A percentile compares a stretch with the other conserved stretches of the same genome.
Evolutionary conservation across 2,888 invertebrate genomes (phyloP).

Genomic region (Ectobius pallidus): DNA sequence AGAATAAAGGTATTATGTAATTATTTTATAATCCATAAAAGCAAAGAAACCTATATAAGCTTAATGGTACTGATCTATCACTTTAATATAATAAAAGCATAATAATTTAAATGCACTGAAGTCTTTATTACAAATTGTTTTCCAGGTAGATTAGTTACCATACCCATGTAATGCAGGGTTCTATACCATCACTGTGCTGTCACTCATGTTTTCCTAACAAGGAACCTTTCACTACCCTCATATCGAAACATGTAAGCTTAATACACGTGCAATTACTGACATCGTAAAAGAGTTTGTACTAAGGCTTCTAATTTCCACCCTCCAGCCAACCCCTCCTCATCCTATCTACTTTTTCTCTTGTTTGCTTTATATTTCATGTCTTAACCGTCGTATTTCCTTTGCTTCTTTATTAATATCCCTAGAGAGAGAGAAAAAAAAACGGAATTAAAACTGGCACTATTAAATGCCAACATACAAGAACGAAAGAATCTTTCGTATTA

Average conservation of each 20-base stretch:
- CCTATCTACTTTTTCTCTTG: neutral
- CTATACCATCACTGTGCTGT: too few relatives aligned
- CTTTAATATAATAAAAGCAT: too few relatives aligned
- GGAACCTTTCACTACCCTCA: too few relatives aligned
- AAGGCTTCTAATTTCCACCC: neutral
- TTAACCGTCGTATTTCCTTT: neutral
- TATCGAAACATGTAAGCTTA: too few relatives aligned
- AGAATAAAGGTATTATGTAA: too few relatives aligned
- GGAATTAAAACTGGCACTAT: neutral
- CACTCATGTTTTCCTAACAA: neutral
- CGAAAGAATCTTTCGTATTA: neutral
- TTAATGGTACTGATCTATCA: too few relatives aligned
- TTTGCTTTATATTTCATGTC: neutral
- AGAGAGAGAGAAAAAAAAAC: neutral
- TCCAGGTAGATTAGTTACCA: too few relatives aligned
- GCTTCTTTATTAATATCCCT: neutral
- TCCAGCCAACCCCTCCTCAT: neutral
- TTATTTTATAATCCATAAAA: too few relatives aligned
- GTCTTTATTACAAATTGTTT: too few relatives aligned
- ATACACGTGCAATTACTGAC: neutral
- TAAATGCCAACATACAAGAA: conserved; percentile 5
- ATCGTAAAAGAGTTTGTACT: neutral
- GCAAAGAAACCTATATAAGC: too few relatives aligned
- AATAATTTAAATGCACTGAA: too few relatives aligned
- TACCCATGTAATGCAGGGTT: too few relatives aligned